A percentile compares a stretch with the other conserved stretches of the same genome.
Conservation (phyloP, 2,797 vertebrate species). For the Pagetopsis macropterus region DNA sequence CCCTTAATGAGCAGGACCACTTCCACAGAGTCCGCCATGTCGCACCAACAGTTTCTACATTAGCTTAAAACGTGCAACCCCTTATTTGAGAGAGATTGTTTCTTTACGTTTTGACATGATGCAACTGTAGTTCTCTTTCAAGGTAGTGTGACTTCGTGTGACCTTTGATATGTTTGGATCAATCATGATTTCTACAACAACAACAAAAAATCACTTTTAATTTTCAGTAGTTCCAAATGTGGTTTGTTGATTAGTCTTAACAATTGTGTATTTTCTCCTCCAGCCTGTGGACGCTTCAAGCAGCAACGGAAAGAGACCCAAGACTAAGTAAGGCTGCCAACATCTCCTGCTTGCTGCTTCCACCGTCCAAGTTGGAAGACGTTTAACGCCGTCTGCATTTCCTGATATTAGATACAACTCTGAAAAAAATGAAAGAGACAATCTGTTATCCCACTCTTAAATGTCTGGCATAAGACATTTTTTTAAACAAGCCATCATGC, state of each 20-base stretch:
- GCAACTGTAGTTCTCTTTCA: too few relatives aligned
- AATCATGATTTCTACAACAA: not conserved
- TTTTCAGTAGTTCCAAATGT: not conserved
- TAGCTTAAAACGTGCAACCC: too few relatives aligned
- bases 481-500: not conserved
- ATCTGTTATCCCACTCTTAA: not conserved
- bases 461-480: not conserved
- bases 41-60: too few relatives aligned
- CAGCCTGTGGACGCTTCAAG: constrained; percentile 55
- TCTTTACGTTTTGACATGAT: too few relatives aligned
- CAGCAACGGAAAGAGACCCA: constrained; percentile 66
- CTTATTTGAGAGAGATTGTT: too few relatives aligned
- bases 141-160: too few relatives aligned
- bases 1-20: too few relatives aligned
- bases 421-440: not conserved
- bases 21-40: too few relatives aligned
- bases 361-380: not conserved
- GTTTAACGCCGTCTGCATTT: not conserved
- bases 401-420: constrained; percentile 3
- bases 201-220: not conserved
- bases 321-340: constrained; percentile 57
- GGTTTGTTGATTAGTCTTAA: constrained; percentile 16
- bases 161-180: not conserved
- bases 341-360: not conserved
- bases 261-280: constrained; percentile 23